Conservation (phyloP, 2,113 vertebrate species). For the Coturnix japonica region DNA sequence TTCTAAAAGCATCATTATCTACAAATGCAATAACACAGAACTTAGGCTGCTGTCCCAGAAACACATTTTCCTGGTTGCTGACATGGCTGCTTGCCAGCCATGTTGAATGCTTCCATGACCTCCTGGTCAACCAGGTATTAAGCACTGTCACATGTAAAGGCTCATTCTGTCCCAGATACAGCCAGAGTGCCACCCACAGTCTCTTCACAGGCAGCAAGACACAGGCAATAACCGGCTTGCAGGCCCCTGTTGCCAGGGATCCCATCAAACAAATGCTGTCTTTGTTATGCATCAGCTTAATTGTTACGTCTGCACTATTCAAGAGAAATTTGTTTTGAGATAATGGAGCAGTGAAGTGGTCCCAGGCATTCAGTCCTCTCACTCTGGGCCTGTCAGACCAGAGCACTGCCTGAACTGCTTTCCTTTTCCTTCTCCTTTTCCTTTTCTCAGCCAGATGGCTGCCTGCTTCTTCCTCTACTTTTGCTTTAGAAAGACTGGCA, state of each 20-base stretch:
- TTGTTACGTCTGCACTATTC: not conserved
- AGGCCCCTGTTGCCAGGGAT: not conserved
- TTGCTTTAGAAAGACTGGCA: not conserved
- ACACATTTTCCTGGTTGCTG: not conserved
- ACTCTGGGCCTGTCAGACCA: not conserved
- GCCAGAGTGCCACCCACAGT: not conserved
- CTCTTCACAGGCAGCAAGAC: not conserved
- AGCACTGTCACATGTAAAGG: not conserved
- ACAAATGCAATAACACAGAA: not conserved
- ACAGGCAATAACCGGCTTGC: not conserved
- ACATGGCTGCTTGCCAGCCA: not conserved
- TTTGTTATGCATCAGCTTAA: not conserved
- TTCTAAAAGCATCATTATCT: not conserved
- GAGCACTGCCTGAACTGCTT: not conserved
- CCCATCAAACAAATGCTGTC: not conserved
- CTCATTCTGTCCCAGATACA: not conserved
- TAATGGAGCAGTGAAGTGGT: accelerated
- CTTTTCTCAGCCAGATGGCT: not conserved
- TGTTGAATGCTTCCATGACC: not conserved
- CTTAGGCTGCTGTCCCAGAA: not conserved
- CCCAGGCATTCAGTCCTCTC: not conserved
- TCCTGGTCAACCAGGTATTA: not conserved
- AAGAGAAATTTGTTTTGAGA: not conserved
- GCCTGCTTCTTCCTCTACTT: not conserved
- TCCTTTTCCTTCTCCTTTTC: not conserved